Percentiles rank a stretch among this genome's conserved stretches.
These are phyloP conservation scores for Philereme vetulata DNA, from an alignment of 2,888 invertebrate species.

Conservation along the genomic window DNA sequence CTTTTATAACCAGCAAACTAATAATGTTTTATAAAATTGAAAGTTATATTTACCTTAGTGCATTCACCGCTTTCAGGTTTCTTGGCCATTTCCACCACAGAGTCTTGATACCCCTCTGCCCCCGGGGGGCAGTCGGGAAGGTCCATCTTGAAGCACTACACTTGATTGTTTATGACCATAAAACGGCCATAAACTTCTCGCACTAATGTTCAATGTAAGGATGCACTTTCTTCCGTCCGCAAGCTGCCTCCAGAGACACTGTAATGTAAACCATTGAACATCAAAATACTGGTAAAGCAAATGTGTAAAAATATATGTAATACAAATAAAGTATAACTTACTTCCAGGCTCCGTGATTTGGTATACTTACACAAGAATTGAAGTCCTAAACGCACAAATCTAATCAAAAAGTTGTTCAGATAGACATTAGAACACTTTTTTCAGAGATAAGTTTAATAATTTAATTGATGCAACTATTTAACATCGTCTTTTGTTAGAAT, in stretches of 20 bases:
- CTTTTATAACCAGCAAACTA: not conserved
- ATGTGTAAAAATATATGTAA: constrained; percentile 41
- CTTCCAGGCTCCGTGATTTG: constrained; percentile 52
- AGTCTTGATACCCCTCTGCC: constrained; percentile 76
- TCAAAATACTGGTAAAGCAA: constrained; percentile 39
- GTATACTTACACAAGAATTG: constrained; percentile 48
- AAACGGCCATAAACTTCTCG: constrained; percentile 64
- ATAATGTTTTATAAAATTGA: constrained; percentile 21
- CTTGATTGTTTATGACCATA: constrained; percentile 73
- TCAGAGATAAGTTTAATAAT: constrained; percentile 22
- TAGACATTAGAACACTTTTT: constrained; percentile 23
- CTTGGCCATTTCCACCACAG: constrained; percentile 68
- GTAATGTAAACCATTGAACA: constrained; percentile 55
- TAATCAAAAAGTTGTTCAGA: constrained; percentile 31
- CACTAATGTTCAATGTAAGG: constrained; percentile 45
- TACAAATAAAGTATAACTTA: constrained; percentile 61
- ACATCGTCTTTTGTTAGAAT: no score
- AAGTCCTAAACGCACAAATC: constrained; percentile 43
- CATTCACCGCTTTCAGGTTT: constrained; percentile 60
- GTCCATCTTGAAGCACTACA: constrained; percentile 79
- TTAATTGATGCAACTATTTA: constrained; percentile 2
- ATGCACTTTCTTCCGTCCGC: constrained; percentile 47
- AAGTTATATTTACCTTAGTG: constrained; percentile 76
- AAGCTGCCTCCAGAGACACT: constrained; percentile 47
- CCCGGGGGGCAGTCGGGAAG: constrained; percentile 79